Percentiles rank a stretch among this genome's conserved stretches.
phyloP scores from a whole-genome alignment of 1,140 invertebrate genomes.

The Pogonomyrmex barbatus region DNA sequence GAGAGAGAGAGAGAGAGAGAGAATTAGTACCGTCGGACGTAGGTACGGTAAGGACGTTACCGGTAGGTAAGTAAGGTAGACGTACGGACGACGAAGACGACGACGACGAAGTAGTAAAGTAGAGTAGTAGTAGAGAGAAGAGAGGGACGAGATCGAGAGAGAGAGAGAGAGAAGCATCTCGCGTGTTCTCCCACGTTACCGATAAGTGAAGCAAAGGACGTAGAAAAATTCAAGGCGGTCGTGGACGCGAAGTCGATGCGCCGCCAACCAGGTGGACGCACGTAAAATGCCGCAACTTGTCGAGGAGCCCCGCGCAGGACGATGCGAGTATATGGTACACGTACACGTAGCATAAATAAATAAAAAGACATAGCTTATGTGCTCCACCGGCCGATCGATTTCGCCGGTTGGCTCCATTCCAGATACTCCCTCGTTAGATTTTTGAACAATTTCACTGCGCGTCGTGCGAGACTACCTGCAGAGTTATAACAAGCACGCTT shows the following conservation, averaged over 20 bases:
- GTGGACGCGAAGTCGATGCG: constrained; percentile 22
- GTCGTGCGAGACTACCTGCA: constrained; percentile 26
- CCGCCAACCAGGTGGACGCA: constrained; percentile 7
- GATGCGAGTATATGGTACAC: constrained; percentile 33
- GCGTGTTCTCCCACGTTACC: not conserved
- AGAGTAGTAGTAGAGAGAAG: too few species aligned
- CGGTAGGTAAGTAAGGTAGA: too few species aligned
- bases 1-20: not conserved
- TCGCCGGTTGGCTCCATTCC: constrained; percentile 70
- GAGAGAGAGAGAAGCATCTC: not conserved
- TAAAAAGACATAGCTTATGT: constrained; percentile 71
- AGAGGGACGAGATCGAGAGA: not conserved
- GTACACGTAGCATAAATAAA: constrained; percentile 73
- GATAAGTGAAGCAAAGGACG: not conserved
- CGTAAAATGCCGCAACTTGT: constrained; percentile 38
- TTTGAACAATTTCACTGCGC: constrained; percentile 68
- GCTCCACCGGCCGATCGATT: constrained; percentile 73
- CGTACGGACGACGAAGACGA: too few species aligned
- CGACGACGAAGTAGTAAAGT: too few species aligned
- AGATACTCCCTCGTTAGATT: constrained; percentile 73
- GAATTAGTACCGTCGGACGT: too few species aligned
- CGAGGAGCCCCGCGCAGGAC: constrained; percentile 26
- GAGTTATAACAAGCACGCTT: constrained; percentile 20
- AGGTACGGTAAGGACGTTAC: too few species aligned
- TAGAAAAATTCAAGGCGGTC: constrained; percentile 47